Conservation (phyloP, 1,140 invertebrate genomes). For the Rhopalosiphum maidis region DNA sequence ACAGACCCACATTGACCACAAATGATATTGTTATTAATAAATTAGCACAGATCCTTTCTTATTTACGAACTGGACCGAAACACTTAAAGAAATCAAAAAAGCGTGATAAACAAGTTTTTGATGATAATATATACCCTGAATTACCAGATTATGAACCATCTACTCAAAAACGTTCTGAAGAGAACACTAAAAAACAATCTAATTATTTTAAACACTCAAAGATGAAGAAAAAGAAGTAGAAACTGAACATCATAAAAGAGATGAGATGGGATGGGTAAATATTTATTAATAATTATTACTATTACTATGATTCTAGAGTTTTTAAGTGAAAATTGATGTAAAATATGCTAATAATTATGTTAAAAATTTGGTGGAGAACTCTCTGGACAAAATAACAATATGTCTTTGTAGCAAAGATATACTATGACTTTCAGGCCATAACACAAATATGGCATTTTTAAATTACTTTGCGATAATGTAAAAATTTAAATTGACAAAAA, state of each 20-base stretch:
- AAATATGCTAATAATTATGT: background rate
- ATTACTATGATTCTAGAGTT: background rate
- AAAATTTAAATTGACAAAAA: no score
- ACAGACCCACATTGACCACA: constrained; percentile 83
- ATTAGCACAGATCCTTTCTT: constrained; percentile 94
- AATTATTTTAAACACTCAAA: constrained; percentile 64
- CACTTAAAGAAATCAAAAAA: constrained; percentile 81
- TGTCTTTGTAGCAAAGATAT: no score
- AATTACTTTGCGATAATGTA: no score
- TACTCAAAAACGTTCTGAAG: constrained; percentile 62
- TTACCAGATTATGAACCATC: constrained; percentile 88
- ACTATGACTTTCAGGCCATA: no score
- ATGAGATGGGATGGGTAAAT: constrained; percentile 55
- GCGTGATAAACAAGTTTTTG: constrained; percentile 68
- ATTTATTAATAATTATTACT: background rate
- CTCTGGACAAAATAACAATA: no score
- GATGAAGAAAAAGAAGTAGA: constrained; percentile 60
- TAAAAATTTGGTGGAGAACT: no score
- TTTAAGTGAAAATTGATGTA: background rate
- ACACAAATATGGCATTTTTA: no score
- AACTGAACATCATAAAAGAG: constrained; percentile 46
- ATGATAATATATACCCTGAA: constrained; percentile 92
- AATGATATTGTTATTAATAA: constrained; percentile 98
- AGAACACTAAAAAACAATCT: constrained; percentile 63
- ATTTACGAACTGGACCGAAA: constrained; percentile 81